A percentile compares a stretch with the other conserved stretches of the same genome.
Conservation (phyloP, 2,797 vertebrate genomes). For the Mus minutoides region DNA sequence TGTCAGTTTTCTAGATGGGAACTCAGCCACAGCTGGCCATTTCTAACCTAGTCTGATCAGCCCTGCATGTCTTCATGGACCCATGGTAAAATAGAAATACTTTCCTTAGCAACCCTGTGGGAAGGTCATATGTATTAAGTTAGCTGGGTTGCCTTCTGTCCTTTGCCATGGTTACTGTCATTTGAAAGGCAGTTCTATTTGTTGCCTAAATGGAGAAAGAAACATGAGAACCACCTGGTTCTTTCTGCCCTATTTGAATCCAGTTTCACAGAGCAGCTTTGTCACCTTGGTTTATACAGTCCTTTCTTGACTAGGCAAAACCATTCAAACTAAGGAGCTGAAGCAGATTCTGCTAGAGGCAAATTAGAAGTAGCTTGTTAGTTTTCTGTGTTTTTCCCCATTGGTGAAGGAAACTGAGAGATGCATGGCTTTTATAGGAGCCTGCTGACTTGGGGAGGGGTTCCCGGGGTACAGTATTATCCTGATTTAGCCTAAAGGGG, state of each 20-base stretch:
- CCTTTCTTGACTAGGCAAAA: constrained; percentile 17
- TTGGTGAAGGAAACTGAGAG: not conserved
- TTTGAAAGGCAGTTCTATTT: not conserved
- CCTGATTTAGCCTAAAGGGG: not conserved
- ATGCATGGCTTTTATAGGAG: not conserved
- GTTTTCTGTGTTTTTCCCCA: not conserved
- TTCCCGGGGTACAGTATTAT: not conserved
- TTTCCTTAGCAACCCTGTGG: not conserved
- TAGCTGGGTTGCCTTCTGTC: not conserved
- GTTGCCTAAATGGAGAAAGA: not conserved
- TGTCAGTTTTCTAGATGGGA: not conserved
- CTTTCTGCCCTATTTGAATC: constrained; percentile 23
- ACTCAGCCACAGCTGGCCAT: not conserved
- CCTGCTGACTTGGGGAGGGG: not conserved
- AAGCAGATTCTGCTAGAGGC: not conserved
- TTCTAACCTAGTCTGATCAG: not conserved
- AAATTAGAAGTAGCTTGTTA: not conserved
- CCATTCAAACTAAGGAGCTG: not conserved
- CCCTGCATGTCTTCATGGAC: not conserved
- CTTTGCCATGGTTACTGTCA: not conserved
- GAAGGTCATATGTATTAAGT: not conserved
- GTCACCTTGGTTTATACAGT: constrained; percentile 6
- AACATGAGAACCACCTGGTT: not conserved
- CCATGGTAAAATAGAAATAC: not conserved
- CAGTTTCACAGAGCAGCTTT: constrained; percentile 43